Evolutionary conservation across 2,113 vertebrate species (phyloP).

Genomic region (Copsychus sechellarum): DNA sequence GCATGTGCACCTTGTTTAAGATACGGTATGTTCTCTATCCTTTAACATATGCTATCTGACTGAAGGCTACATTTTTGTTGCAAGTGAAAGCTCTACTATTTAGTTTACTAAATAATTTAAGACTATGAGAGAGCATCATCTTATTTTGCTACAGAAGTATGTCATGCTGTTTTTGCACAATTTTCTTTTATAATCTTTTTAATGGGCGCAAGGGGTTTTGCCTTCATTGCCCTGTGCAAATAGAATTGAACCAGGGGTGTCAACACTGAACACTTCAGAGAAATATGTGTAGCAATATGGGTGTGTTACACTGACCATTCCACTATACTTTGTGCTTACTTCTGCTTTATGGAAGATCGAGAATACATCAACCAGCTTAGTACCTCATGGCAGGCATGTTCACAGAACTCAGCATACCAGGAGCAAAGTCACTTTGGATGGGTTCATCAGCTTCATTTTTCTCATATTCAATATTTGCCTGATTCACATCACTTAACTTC

Average conservation of each 20-base stretch:
- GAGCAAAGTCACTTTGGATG: neutral
- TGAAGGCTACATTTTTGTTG: neutral
- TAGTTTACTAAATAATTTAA: neutral
- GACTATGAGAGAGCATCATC: neutral
- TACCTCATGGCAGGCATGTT: no score
- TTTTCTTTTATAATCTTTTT: neutral
- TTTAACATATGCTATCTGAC: neutral
- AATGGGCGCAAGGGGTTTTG: neutral
- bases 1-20: neutral
- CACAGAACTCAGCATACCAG: neutral
- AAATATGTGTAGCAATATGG: neutral
- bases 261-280: neutral
- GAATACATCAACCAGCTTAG: neutral
- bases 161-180: neutral
- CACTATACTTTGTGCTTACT: neutral
- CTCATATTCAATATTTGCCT: neutral
- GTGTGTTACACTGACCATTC: neutral
- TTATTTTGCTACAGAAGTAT: neutral
- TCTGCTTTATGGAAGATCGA: neutral
- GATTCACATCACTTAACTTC: neutral
- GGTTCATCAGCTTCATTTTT: neutral
- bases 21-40: neutral
- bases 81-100: neutral
- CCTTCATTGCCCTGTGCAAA: neutral
- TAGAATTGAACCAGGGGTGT: neutral